Conservation (phyloP, 2,113 vertebrate genomes). For the Phylloscopus trochilus region DNA sequence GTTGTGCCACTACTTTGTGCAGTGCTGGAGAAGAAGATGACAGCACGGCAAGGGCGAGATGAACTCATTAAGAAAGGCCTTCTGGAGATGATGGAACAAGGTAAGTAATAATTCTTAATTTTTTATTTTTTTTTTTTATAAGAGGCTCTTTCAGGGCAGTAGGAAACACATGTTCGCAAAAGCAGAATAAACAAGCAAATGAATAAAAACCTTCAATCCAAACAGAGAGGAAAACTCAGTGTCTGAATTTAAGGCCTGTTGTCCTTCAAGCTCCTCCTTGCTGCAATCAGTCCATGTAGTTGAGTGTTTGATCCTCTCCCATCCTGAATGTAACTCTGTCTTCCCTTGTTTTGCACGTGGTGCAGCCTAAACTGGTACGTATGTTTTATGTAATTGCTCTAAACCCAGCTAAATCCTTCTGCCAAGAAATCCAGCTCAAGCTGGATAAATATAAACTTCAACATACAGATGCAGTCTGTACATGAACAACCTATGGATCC, state of each 20-base stretch:
- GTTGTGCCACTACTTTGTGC: background rate
- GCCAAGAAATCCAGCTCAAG: slow-evolving; percentile 5
- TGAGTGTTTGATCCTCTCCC: background rate
- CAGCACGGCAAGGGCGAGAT: slow-evolving; percentile 80
- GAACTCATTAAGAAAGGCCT: slow-evolving; percentile 85
- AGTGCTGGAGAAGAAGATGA: slow-evolving; percentile 89
- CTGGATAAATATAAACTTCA: background rate
- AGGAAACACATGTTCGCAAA: background rate
- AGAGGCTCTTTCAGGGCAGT: background rate
- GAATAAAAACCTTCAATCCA: background rate
- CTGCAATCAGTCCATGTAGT: background rate
- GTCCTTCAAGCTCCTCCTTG: background rate
- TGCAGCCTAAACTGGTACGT: background rate
- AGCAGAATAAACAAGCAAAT: background rate
- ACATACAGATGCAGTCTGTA: background rate
- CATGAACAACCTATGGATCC: background rate
- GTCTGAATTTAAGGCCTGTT: background rate
- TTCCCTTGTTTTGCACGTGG: background rate
- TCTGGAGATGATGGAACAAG: slow-evolving; percentile 84
- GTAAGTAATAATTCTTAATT: slow-evolving; percentile 59
- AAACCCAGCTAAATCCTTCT: background rate
- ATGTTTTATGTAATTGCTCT: background rate
- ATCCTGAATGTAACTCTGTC: background rate
- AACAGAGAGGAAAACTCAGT: background rate
- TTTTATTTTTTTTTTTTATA: background rate